phyloP scores from a whole-genome alignment of 2,113 vertebrate species.

The Paratilapia polleni region DNA sequence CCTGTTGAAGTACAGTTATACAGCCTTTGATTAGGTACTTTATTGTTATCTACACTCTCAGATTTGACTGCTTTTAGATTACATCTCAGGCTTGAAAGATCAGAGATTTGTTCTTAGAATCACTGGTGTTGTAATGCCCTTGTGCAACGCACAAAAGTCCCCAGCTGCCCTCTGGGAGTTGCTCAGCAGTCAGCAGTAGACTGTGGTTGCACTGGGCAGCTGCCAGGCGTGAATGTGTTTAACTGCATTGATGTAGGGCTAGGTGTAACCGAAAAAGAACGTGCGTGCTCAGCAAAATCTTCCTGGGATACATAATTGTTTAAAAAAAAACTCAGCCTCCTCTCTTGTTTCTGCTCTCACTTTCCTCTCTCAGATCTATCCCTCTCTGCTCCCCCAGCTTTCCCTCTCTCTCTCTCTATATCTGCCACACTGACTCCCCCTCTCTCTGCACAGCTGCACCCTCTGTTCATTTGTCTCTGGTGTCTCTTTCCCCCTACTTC shows the following conservation, averaged over 20 bases:
- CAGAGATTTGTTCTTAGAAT: neutral
- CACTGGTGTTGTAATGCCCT: constrained; percentile 19
- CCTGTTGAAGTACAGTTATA: neutral
- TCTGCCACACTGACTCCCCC: neutral
- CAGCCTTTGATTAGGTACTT: neutral
- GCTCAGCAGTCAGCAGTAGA: neutral
- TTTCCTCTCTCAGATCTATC: neutral
- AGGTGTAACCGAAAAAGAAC: constrained; percentile 40
- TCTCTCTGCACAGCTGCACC: constrained; percentile 18
- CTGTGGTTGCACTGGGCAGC: constrained; percentile 19
- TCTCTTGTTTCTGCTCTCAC: constrained; percentile 22
- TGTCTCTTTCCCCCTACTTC: neutral
- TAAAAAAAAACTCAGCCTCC: constrained; percentile 8
- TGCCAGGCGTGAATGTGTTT: constrained; percentile 59
- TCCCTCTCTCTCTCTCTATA: neutral
- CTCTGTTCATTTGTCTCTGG: constrained; percentile 5
- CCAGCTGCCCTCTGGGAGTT: neutral
- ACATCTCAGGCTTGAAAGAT: neutral
- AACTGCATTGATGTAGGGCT: constrained; percentile 38
- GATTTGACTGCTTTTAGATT: neutral
- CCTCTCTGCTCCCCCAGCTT: neutral
- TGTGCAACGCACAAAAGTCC: constrained; percentile 14
- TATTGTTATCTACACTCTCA: neutral
- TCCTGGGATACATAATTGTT: constrained; percentile 27
- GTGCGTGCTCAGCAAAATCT: constrained; percentile 47